Percentiles rank a stretch among this genome's conserved stretches.
phyloP scores from a whole-genome alignment of 2,888 invertebrate genomes.

The Lithophane leautieri region DNA sequence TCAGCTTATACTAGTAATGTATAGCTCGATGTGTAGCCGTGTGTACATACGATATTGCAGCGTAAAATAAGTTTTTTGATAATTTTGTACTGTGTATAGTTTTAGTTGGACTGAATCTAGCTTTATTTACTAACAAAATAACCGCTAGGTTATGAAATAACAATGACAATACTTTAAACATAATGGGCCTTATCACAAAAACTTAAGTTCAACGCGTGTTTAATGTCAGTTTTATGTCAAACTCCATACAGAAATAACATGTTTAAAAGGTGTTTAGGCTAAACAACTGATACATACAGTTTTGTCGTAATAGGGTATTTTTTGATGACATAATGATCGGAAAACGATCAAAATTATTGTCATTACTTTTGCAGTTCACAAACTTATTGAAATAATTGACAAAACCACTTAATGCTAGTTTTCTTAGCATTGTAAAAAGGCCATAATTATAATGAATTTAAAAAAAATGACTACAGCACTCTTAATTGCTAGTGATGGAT shows the following conservation, averaged over 20 bases:
- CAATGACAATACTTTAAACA: not conserved
- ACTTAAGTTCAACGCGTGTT: no score
- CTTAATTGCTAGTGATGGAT: no score
- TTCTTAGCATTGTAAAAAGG: not conserved
- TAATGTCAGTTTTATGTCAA: no score
- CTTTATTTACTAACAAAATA: conserved; percentile 66
- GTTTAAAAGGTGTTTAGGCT: no score
- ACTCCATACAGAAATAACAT: no score
- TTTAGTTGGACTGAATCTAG: conserved; percentile 71
- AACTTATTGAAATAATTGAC: not conserved
- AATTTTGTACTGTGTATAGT: conserved; percentile 45
- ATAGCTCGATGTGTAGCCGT: no score
- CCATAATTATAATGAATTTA: no score
- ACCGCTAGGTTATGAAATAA: not conserved
- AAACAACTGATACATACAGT: no score
- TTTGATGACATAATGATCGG: not conserved
- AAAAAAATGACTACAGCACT: no score
- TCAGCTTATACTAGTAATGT: no score
- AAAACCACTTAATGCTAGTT: not conserved
- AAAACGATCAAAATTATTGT: not conserved
- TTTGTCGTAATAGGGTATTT: not conserved
- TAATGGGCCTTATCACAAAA: no score
- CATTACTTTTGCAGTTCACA: not conserved
- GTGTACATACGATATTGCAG: not conserved
- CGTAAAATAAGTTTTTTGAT: not conserved